Percentiles rank a stretch among this genome's conserved stretches.
Evolutionary conservation across 2,113 vertebrate genomes (phyloP).

Genomic region (Python bivittatus): DNA sequence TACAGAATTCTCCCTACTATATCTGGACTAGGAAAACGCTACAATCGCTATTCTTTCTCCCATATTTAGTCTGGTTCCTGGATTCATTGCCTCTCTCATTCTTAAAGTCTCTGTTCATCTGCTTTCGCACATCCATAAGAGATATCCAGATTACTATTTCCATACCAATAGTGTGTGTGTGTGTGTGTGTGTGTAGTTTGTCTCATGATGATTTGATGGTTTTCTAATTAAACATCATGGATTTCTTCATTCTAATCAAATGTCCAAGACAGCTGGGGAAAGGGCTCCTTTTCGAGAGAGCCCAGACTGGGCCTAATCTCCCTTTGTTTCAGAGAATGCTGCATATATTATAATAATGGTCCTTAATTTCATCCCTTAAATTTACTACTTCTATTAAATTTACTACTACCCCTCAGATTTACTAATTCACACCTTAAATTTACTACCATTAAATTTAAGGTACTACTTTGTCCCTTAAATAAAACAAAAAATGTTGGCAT

Average conservation of each 20-base stretch:
- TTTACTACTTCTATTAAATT: background rate
- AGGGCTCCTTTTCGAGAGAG: background rate
- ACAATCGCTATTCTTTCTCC: background rate
- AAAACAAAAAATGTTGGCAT: background rate
- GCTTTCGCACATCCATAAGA: background rate
- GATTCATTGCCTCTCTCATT: background rate
- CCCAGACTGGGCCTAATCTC: background rate
- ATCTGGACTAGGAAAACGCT: background rate
- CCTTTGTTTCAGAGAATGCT: background rate
- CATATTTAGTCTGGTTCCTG: background rate
- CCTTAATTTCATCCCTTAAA: no score
- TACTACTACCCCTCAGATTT: background rate
- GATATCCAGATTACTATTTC: background rate
- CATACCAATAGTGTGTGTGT: background rate
- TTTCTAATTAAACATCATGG: background rate
- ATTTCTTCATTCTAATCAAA: background rate
- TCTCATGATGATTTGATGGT: background rate
- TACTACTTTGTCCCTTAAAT: slow-evolving; percentile 9
- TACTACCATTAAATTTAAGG: slow-evolving; percentile 2
- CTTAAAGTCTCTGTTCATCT: background rate
- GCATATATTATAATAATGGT: background rate
- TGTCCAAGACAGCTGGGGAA: background rate
- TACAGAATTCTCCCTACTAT: background rate
- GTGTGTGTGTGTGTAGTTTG: no score
- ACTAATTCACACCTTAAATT: background rate